Evolutionary conservation across 2,113 vertebrate genomes (phyloP).

Genomic region (Rostratula benghalensis): DNA sequence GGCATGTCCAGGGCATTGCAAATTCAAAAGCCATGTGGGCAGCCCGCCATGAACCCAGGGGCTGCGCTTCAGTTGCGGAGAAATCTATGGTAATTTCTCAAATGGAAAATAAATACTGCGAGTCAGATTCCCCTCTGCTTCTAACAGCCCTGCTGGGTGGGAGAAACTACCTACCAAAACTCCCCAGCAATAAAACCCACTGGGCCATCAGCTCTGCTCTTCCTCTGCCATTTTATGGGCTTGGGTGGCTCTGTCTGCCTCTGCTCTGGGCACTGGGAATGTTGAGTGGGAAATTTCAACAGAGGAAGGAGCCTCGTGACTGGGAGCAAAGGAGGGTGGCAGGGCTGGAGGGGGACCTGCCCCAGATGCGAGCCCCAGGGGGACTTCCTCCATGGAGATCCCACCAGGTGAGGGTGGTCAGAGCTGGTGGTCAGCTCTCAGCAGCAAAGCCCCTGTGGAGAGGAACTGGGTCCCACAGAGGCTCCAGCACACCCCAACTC

Average conservation of each 20-base stretch:
- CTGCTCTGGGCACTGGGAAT: background rate
- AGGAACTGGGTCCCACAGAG: background rate
- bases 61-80: background rate
- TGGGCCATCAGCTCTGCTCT: background rate
- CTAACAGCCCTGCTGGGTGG: background rate
- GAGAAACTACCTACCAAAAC: background rate
- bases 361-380: background rate
- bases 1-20: constrained; percentile 15
- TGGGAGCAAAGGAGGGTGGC: background rate
- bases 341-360: background rate
- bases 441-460: background rate
- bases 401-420: background rate
- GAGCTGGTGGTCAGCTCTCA: background rate
- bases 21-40: constrained; percentile 26
- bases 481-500: background rate
- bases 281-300: background rate
- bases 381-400: background rate
- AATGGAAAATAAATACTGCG: background rate
- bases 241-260: background rate
- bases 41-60: background rate
- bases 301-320: background rate
- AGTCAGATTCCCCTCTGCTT: background rate
- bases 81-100: constrained; percentile 21
- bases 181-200: background rate
- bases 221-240: background rate